Percentiles rank a stretch among this genome's conserved stretches.
These are phyloP conservation scores for Meloidogyne exigua DNA, from an alignment of 1,140 invertebrate genomes.

Conservation along the genomic window DNA sequence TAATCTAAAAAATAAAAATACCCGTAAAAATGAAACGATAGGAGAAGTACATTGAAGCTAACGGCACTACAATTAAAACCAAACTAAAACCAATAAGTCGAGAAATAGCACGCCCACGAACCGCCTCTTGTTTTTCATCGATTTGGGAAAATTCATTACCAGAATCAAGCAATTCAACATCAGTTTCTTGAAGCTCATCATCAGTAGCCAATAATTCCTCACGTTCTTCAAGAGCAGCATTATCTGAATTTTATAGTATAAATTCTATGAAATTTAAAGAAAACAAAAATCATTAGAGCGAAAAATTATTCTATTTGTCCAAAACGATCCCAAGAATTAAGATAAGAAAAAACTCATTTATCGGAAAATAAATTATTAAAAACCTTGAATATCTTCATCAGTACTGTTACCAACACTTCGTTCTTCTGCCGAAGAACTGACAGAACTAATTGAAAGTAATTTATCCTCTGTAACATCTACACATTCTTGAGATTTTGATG, in stretches of 20 bases:
- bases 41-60: conserved; percentile 39
- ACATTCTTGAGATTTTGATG: neutral
- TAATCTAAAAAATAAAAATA: neutral
- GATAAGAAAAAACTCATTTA: too few species aligned
- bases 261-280: too few species aligned
- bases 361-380: neutral
- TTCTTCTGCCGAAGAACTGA: conserved; percentile 18
- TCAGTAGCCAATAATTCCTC: neutral
- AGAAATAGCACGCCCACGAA: conserved; percentile 26
- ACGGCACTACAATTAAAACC: conserved; percentile 41
- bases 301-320: too few species aligned
- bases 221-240: neutral
- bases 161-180: neutral
- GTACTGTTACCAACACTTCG: neutral
- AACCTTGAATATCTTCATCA: neutral
- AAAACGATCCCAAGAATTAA: too few species aligned
- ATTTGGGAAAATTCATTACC: neutral
- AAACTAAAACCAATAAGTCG: conserved; percentile 40
- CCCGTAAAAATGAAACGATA: conserved; percentile 43
- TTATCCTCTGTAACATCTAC: neutral
- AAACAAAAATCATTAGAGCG: too few species aligned
- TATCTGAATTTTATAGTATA: neutral
- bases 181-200: neutral
- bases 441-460: conserved; percentile 13
- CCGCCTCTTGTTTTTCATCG: conserved; percentile 11